Evolutionary conservation across 2,113 vertebrate species (phyloP).

Genomic region (Pluvialis apricaria): DNA sequence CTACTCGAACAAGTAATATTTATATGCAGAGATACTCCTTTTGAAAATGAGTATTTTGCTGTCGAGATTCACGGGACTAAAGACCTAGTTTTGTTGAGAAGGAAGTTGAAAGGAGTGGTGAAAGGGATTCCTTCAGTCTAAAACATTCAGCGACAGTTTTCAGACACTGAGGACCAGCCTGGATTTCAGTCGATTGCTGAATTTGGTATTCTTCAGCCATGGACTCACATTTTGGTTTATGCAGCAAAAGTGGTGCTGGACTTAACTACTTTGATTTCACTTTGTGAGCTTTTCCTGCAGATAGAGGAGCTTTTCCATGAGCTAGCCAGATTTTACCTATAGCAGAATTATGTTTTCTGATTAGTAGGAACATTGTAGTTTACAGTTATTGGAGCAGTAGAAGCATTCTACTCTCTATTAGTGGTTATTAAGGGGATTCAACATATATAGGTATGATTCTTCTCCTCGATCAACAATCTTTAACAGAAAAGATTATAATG

Average conservation of each 20-base stretch:
- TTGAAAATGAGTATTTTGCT: neutral
- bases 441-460: neutral
- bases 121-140: neutral
- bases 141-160: neutral
- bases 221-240: neutral
- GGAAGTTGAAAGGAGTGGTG: neutral
- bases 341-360: neutral
- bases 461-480: neutral
- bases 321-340: neutral
- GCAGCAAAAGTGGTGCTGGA: neutral
- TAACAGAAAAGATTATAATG: neutral
- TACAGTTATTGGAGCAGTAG: neutral
- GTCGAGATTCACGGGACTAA: neutral
- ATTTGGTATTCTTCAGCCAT: neutral
- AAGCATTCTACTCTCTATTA: neutral
- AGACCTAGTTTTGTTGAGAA: neutral
- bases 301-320: neutral
- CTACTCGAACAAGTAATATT: neutral
- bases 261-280: neutral
- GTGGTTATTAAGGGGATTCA: neutral
- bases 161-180: neutral
- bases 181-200: neutral
- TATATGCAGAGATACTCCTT: neutral
- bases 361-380: neutral
- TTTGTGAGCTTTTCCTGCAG: neutral